Conservation (phyloP, 2,888 invertebrate species). For the Masnerella sp. region DNA sequence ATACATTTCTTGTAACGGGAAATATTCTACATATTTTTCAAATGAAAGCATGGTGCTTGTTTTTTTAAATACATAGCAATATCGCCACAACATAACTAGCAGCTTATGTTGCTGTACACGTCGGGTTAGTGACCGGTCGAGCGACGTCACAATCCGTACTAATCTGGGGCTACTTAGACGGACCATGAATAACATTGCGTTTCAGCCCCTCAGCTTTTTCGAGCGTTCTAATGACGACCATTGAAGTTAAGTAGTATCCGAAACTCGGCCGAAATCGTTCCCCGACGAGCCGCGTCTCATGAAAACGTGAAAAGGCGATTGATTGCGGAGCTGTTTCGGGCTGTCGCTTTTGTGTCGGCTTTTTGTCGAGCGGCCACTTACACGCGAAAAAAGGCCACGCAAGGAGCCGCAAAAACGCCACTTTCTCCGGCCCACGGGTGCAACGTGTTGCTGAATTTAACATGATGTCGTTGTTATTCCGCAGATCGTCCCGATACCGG, state of each 20-base stretch:
- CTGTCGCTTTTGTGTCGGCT: conserved; percentile 19
- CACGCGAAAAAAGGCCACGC: conserved; percentile 14
- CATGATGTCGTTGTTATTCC: conserved; percentile 27
- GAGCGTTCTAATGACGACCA: conserved; percentile 28
- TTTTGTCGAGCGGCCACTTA: conserved; percentile 23
- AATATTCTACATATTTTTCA: no score
- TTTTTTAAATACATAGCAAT: no score
- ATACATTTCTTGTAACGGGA: no score
- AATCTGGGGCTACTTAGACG: conserved; percentile 4
- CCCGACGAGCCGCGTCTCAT: not conserved
- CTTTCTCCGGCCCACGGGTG: conserved; percentile 21
- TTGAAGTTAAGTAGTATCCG: conserved; percentile 10
- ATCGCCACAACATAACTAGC: no score
- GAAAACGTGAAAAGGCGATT: conserved; percentile 36
- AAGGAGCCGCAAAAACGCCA: conserved; percentile 15
- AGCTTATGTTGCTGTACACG: no score
- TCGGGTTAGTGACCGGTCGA: conserved; percentile 6
- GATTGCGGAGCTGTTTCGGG: conserved; percentile 26
- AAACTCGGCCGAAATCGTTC: conserved; percentile 6
- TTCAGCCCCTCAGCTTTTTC: not conserved
- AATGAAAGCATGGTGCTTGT: no score
- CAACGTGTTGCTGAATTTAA: conserved; percentile 38
- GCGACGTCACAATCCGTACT: no score
- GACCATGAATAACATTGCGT: conserved; percentile 15
- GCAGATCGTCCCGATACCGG: not conserved